Base-by-base conservation (phyloP, 2,113 vertebrate species). In the Corapipo altera region DNA sequence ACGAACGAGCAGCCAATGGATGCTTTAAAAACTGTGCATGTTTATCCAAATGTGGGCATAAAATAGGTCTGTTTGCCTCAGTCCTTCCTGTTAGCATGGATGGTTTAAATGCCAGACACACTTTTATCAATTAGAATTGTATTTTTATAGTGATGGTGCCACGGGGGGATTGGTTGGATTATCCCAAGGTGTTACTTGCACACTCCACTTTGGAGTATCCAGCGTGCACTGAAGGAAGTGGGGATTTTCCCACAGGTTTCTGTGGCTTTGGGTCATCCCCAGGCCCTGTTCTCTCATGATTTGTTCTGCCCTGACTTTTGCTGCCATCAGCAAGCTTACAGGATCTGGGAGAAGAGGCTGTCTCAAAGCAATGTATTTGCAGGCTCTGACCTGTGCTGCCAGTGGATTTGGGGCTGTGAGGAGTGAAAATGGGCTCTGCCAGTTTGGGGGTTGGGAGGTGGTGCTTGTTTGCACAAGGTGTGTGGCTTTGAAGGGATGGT, bases 201-300 rank as follows among this genome's bases (percentile, higher is more conserved):
- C 21, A 10, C 15, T 17, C 21, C 0, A 2, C 32, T 67, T 41
- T 7, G 37, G 49, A n/a, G 33, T 37, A 71, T 24, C 23, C 57
- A 33, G 11, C 0, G 0, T 13, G 28, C 6, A 6, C n/a, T 54
- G 19, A 58, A 43, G 30, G 48, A 32, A 62, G 46, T 46, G 43
- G 37, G 58, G 14, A 15, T 66, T 83, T 78, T 3, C 26, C 43
- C 37, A 28, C 21, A 6, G 26, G 2, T 39, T 83, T 52, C 51
- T 62, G 18, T 72, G 24, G 37, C 33, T 71, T 78, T 75, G 57
- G 28, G 8, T 74, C 67, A 57, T 43, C 30, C 41, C 62, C 51
- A 33, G 23, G 48, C 65, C 11, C 48, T 30, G 24, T 21, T 67
- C 4, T 41, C 62, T 35, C n/a, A 8, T 35, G 6, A 2, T 49